Evolutionary conservation across 2,888 invertebrate genomes (phyloP).

Genomic region (Cantharis lateralis): DNA sequence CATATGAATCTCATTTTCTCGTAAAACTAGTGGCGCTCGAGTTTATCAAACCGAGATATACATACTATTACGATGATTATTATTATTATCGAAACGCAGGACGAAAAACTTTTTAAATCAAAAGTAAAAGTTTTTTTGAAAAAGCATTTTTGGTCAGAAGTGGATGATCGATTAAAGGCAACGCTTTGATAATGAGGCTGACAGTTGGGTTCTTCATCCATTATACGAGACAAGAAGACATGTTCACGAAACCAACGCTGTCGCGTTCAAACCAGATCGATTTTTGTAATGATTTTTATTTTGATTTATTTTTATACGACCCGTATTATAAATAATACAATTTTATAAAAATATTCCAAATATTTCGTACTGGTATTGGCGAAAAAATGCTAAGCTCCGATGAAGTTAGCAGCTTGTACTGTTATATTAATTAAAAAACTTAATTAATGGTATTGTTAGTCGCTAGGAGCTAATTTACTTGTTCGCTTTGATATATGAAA

Average conservation of each 20-base stretch:
- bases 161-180: slow-evolving; percentile 49
- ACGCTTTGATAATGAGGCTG: slow-evolving; percentile 48
- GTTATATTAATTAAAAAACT: slow-evolving; percentile 38
- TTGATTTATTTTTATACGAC: slow-evolving; percentile 34
- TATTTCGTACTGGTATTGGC: not conserved
- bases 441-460: slow-evolving; percentile 39
- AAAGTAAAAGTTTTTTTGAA: slow-evolving; percentile 9
- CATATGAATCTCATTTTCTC: not conserved
- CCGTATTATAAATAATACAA: slow-evolving; percentile 15
- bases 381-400: not conserved
- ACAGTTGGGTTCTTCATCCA: slow-evolving; percentile 50
- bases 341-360: not conserved
- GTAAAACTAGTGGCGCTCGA: not conserved
- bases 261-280: slow-evolving; percentile 44
- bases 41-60: not conserved
- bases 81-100: not conserved
- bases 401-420: slow-evolving; percentile 21
- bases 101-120: not conserved
- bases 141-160: slow-evolving; percentile 33
- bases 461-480: slow-evolving; percentile 27
- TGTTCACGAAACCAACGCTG: slow-evolving; percentile 42
- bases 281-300: slow-evolving; percentile 48
- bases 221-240: slow-evolving; percentile 48
- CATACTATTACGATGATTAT: too few relatives aligned
- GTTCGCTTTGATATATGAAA: slow-evolving; percentile 28